Evolutionary conservation across 2,888 invertebrate genomes (phyloP), one percentile per base, ranked within the genome.

Genomic region (Halocaridina rubra): DNA sequence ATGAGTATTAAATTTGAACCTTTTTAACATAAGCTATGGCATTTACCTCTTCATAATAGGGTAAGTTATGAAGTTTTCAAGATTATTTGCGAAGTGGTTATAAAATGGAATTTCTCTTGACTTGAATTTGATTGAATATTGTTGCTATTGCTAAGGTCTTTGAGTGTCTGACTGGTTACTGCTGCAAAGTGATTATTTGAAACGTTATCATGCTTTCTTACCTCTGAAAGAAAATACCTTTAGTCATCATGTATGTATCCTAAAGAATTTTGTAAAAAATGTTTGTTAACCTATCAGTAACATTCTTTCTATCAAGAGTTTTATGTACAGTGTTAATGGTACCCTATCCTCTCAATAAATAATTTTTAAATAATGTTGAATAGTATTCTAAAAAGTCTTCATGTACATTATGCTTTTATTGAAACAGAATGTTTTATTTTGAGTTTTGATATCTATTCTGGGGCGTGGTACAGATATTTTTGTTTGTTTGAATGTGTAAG

Each of bases 391-490:
- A n/a, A n/a, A n/a, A n/a, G n/a, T n/a, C n/a, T n/a, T n/a, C n/a
- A n/a, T n/a, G n/a, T n/a, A n/a, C n/a, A n/a, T n/a, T n/a, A n/a
- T n/a, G n/a, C n/a, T n/a, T n/a, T n/a, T n/a, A n/a, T n/a, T n/a
- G 19, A 53, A 19, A 53, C 53, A 53, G 16, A n/a, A 53, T 53
- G 16, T 53, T 53, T 53, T 19, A 53, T 53, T 53, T 53, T 10
- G 16, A 53, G 19, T 3, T 53, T 53, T 53, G 53, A 53, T 53
- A 53, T 53, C 53, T 19, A n/a, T 33, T 72, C 24, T 75, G 74
- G 22, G 81, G n/a, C n/a, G n/a, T n/a, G n/a, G 30, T 74, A 61
- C 46, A 81, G 39, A 61, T 67, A 24, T 24, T 19, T 80, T 53
- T 80, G 46, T 32, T 71, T 10, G 67, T 46, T 39, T 29, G 57